A percentile compares a stretch with the other conserved stretches of the same genome.
phyloP scores from a whole-genome alignment of 2,113 vertebrate genomes.

The Puma concolor region DNA sequence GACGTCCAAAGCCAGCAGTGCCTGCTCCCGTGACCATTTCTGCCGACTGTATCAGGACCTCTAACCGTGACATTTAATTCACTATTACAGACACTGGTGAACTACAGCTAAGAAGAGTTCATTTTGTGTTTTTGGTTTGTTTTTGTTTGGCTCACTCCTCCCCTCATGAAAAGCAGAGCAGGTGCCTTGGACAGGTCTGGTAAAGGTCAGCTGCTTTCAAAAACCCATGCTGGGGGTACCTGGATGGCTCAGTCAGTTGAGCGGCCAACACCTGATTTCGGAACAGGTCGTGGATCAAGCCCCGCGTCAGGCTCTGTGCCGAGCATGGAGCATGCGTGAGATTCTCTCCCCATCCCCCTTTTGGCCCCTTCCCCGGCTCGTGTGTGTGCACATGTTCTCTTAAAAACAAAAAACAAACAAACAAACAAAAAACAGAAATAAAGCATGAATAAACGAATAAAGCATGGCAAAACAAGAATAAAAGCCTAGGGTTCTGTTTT shows the following conservation, averaged over 20 bases:
- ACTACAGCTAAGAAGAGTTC: neutral
- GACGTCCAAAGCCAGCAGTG: accelerated
- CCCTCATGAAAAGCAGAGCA: accelerated
- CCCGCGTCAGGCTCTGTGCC: too few species aligned
- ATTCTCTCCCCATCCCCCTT: too few species aligned
- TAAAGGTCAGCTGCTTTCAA: neutral
- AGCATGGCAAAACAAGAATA: neutral
- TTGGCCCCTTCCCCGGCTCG: too few species aligned
- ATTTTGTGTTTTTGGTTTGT: too few species aligned
- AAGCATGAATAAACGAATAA: neutral
- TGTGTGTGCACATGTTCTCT: too few species aligned
- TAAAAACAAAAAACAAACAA: too few species aligned
- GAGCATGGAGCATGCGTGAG: too few species aligned
- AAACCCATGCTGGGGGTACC: neutral
- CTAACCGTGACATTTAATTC: accelerated
- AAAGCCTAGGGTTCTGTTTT: neutral
- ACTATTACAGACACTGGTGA: too few species aligned
- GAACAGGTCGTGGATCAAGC: too few species aligned
- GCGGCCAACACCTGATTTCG: too few species aligned
- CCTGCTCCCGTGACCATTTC: accelerated
- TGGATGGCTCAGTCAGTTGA: too few species aligned
- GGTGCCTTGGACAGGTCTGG: neutral
- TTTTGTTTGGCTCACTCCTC: neutral
- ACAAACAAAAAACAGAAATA: neutral
- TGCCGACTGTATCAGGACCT: accelerated